These are phyloP conservation scores for Sebastes hopkinsi DNA, from an alignment of 2,797 vertebrate species.

Conservation along the genomic window DNA sequence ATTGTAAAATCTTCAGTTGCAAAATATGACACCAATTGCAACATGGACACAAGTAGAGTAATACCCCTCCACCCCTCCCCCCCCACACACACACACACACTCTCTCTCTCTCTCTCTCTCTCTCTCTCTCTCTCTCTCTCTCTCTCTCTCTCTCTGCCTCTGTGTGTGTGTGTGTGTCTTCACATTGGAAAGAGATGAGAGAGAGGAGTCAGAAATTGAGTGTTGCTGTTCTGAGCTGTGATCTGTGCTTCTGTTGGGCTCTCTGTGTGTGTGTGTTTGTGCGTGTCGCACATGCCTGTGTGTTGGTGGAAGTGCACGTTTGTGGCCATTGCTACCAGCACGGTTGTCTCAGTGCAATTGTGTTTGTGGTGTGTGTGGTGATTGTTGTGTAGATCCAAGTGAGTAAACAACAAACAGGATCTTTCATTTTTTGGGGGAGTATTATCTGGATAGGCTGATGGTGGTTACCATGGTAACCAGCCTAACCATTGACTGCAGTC, in stretches of 20 bases:
- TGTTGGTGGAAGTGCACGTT: neutral
- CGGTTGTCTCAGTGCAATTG: neutral
- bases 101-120: too few relatives aligned
- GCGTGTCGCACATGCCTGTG: neutral
- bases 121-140: too few relatives aligned
- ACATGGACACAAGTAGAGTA: neutral
- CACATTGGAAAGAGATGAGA: constrained; percentile 30
- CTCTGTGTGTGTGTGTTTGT: neutral
- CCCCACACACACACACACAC: too few relatives aligned
- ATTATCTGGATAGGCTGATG: neutral
- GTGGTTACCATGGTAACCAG: neutral
- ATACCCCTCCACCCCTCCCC: rapidly evolving
- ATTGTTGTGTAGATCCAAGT: neutral
- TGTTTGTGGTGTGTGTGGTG: neutral
- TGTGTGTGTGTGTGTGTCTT: neutral
- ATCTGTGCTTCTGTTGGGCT: constrained; percentile 10
- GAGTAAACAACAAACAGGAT: neutral
- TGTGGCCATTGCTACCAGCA: neutral
- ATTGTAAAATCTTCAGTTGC: neutral
- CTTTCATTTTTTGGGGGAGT: neutral
- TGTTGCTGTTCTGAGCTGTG: constrained; percentile 11
- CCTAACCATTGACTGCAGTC: neutral
- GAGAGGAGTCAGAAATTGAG: constrained; percentile 13
- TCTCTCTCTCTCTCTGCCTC: neutral
- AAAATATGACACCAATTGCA: neutral